phyloP scores from a whole-genome alignment of 2,113 vertebrate species.

The Podilymbus podiceps region DNA sequence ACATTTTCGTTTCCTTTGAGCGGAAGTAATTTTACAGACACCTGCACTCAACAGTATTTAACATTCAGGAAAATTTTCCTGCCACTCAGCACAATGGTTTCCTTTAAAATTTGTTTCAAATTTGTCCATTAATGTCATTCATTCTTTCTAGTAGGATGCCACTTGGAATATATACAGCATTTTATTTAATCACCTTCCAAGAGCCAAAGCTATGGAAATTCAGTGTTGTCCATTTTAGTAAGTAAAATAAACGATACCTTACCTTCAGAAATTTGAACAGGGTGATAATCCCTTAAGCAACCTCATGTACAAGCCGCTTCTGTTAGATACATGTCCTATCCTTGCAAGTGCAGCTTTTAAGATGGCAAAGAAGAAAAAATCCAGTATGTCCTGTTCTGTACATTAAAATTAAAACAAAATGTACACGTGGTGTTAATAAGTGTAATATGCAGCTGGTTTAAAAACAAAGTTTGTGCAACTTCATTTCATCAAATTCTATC shows the following conservation, averaged over 20 bases:
- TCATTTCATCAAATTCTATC: conserved; percentile 86
- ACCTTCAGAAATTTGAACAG: conserved; percentile 70
- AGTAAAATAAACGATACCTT: conserved; percentile 64
- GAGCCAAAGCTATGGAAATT: conserved; percentile 82
- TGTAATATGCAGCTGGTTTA: conserved; percentile 83
- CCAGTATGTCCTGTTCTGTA: conserved; percentile 76
- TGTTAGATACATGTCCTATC: conserved; percentile 68
- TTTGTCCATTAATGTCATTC: conserved; percentile 72
- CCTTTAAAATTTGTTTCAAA: conserved; percentile 47
- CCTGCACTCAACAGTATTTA: conserved; percentile 70
- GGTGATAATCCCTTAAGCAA: conserved; percentile 66
- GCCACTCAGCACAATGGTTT: conserved; percentile 76
- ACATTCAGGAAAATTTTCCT: conserved; percentile 73
- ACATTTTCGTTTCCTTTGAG: conserved; percentile 7
- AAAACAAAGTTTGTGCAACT: conserved; percentile 78
- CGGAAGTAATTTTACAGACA: conserved; percentile 59
- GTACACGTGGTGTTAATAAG: conserved; percentile 81
- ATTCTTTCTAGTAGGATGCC: conserved; percentile 76
- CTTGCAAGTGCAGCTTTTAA: conserved; percentile 74
- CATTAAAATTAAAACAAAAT: conserved; percentile 71
- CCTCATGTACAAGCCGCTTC: conserved; percentile 70
- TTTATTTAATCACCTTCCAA: conserved; percentile 79
- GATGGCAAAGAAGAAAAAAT: conserved; percentile 58
- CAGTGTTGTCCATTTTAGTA: conserved; percentile 77
- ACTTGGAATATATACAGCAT: conserved; percentile 70